These are phyloP conservation scores for Calameuta filiformis DNA, from an alignment of 2,888 invertebrate genomes.

Conservation along the genomic window DNA sequence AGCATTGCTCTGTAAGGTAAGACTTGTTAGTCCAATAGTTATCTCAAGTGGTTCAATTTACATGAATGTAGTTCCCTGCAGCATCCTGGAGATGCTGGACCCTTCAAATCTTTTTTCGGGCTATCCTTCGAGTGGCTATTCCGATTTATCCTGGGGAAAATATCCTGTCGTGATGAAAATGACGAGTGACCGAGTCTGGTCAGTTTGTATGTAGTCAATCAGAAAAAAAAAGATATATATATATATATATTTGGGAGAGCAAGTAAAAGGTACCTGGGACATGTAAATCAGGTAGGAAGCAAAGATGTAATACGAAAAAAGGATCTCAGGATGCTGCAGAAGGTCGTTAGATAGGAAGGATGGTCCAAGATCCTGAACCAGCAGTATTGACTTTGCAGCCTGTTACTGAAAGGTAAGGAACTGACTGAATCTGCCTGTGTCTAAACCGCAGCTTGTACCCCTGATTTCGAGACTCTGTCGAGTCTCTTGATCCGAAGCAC, in stretches of 20 bases:
- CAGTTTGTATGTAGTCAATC: background rate
- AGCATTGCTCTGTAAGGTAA: background rate
- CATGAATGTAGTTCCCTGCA: background rate
- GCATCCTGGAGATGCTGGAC: background rate
- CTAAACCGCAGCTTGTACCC: background rate
- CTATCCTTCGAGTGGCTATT: background rate
- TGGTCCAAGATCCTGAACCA: background rate
- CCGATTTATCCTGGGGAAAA: background rate
- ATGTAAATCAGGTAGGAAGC: background rate
- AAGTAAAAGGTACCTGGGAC: background rate
- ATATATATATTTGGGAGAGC: too few species aligned
- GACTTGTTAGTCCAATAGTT: background rate
- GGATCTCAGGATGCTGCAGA: background rate
- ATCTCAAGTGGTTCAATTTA: background rate
- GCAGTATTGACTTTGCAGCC: conserved; percentile 16
- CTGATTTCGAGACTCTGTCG: background rate
- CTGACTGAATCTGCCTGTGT: conserved; percentile 6
- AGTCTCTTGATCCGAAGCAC: background rate
- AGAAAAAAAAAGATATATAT: too few species aligned
- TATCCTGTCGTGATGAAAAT: background rate
- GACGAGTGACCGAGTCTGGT: background rate
- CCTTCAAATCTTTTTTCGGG: background rate
- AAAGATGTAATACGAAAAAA: background rate
- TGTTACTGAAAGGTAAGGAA: conserved; percentile 19
- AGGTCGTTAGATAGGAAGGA: background rate